A percentile compares a stretch with the other conserved stretches of the same genome.
phyloP scores from a whole-genome alignment of 1,140 invertebrate genomes.

The Campoletis sonorensis region DNA sequence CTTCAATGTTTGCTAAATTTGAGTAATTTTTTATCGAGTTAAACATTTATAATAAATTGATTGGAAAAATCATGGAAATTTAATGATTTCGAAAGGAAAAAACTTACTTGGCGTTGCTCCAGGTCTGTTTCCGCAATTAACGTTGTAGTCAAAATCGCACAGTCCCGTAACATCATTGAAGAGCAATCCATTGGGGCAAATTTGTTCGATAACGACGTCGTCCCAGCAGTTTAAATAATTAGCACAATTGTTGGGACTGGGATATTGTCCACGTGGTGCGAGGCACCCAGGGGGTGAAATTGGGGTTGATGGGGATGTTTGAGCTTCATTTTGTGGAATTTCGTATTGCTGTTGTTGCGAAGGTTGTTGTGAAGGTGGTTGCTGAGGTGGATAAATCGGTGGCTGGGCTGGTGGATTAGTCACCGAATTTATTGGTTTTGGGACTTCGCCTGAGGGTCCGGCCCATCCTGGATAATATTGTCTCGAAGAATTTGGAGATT shows the following conservation, averaged over 20 bases:
- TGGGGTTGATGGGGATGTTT: constrained; percentile 47
- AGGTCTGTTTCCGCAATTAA: constrained; percentile 79
- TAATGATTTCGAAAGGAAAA: constrained; percentile 11
- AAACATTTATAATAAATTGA: not conserved
- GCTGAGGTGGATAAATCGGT: constrained; percentile 34
- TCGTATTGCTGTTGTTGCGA: constrained; percentile 42
- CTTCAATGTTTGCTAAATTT: too few species aligned
- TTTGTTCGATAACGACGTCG: constrained; percentile 80
- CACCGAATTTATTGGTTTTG: constrained; percentile 13
- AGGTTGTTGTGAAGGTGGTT: constrained; percentile 43
- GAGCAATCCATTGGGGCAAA: constrained; percentile 79
- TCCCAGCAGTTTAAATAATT: constrained; percentile 86
- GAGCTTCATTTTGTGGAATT: constrained; percentile 41
- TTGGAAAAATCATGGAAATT: not conserved
- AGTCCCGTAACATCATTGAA: constrained; percentile 79
- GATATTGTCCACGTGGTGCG: constrained; percentile 78
- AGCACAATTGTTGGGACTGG: constrained; percentile 79
- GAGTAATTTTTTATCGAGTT: constrained; percentile 30
- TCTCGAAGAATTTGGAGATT: constrained; percentile 51
- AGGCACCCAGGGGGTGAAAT: constrained; percentile 63
- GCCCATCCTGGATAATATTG: constrained; percentile 60
- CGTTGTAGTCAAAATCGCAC: constrained; percentile 81
- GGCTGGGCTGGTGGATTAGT: constrained; percentile 41
- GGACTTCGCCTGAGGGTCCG: constrained; percentile 41
- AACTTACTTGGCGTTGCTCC: constrained; percentile 68